A percentile compares a stretch with the other conserved stretches of the same genome.
phyloP scores from a whole-genome alignment of 2,797 vertebrate species.

The Melanotaenia maccullochi region DNA sequence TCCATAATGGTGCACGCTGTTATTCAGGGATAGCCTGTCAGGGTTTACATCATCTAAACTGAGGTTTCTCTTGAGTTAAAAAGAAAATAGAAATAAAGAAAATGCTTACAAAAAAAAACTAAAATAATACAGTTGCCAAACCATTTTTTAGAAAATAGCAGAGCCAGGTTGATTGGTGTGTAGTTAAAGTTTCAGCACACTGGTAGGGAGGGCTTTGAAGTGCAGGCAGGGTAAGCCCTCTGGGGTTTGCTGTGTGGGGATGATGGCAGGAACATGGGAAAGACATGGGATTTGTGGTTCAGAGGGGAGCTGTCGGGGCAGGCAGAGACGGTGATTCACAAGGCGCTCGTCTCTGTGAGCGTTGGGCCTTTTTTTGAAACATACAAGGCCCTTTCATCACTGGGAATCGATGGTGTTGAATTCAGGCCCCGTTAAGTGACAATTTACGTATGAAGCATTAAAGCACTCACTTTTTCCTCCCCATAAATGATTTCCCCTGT shows the following conservation, averaged over 20 bases:
- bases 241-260: slow-evolving; percentile 75
- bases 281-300: slow-evolving; percentile 84
- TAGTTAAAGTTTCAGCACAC: slow-evolving; percentile 81
- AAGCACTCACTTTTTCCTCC: slow-evolving; percentile 81
- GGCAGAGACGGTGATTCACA: slow-evolving; percentile 82
- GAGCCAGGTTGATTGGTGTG: slow-evolving; percentile 73
- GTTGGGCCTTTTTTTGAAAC: slow-evolving; percentile 42
- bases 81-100: slow-evolving; percentile 48
- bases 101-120: slow-evolving; percentile 62
- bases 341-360: slow-evolving; percentile 53
- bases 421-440: slow-evolving; percentile 76
- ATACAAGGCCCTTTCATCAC: slow-evolving; percentile 78
- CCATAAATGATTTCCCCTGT: slow-evolving; percentile 75
- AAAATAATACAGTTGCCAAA: slow-evolving; percentile 70
- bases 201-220: slow-evolving; percentile 73
- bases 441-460: slow-evolving; percentile 74
- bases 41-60: slow-evolving; percentile 69
- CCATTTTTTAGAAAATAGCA: slow-evolving; percentile 60
- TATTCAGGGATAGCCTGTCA: slow-evolving; percentile 73
- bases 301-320: slow-evolving; percentile 72
- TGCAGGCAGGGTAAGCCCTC: slow-evolving; percentile 67
- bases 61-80: slow-evolving; percentile 51
- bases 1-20: slow-evolving; percentile 56
- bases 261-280: slow-evolving; percentile 81
- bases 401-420: slow-evolving; percentile 73